A percentile compares a stretch with the other conserved stretches of the same genome.
Evolutionary conservation across 2,888 invertebrate species (phyloP).

Genomic region (Latheticus oryzae): DNA sequence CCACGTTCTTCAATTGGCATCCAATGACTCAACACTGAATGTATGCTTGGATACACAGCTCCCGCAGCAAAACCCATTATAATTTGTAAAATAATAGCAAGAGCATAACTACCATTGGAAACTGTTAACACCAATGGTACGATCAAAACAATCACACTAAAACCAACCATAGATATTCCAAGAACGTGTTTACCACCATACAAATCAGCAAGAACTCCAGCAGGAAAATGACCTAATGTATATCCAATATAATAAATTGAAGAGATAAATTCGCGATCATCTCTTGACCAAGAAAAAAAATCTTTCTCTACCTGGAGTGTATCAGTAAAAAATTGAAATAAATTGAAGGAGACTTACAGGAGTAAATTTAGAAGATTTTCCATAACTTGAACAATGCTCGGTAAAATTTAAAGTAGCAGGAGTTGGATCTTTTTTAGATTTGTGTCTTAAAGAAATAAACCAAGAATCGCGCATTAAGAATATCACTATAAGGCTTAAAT

Average conservation of each 20-base stretch:
- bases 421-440: too few relatives aligned
- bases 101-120: not conserved
- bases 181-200: slow-evolving; percentile 6
- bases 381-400: too few relatives aligned
- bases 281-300: too few relatives aligned
- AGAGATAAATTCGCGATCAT: not conserved
- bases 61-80: not conserved
- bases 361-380: too few relatives aligned
- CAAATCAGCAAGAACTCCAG: not conserved
- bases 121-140: not conserved
- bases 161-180: not conserved
- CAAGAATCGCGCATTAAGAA: not conserved
- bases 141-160: not conserved
- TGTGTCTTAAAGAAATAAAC: not conserved
- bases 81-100: not conserved
- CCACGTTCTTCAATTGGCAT: not conserved
- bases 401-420: too few relatives aligned
- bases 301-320: too few relatives aligned
- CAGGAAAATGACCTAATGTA: not conserved
- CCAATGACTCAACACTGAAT: not conserved
- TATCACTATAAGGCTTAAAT: not conserved
- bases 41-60: not conserved
- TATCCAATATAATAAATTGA: not conserved
- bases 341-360: too few relatives aligned
- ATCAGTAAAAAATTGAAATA: too few relatives aligned